These are phyloP conservation scores for Danio kyathit DNA, from an alignment of 2,797 vertebrate species.

Conservation along the genomic window DNA sequence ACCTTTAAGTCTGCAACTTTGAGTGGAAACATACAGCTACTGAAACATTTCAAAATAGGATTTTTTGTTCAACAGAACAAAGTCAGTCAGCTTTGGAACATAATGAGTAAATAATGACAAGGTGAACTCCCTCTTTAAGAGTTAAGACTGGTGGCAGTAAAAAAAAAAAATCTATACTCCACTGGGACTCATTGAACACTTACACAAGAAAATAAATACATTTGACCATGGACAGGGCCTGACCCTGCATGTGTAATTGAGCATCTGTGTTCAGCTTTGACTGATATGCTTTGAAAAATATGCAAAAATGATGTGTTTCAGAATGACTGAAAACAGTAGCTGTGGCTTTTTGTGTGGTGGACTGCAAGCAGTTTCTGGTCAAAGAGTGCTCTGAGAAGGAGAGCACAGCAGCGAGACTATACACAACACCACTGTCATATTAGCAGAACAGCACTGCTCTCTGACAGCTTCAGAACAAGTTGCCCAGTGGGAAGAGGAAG, in stretches of 20 bases:
- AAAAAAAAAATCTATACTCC: neutral
- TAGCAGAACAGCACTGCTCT: conserved; percentile 4
- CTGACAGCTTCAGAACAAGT: conserved; percentile 28
- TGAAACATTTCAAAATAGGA: too few relatives aligned
- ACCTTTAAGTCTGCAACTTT: too few relatives aligned
- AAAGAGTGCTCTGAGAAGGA: conserved; percentile 6
- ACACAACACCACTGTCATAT: neutral
- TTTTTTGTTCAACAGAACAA: neutral
- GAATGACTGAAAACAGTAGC: neutral
- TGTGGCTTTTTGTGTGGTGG: neutral
- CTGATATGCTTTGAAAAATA: neutral
- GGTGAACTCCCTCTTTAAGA: neutral
- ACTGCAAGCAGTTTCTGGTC: conserved; percentile 1
- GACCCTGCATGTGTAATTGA: neutral
- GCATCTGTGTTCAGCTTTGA: neutral
- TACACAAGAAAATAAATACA: neutral
- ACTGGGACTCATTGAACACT: neutral
- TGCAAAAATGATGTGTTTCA: neutral
- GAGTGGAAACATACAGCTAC: too few relatives aligned
- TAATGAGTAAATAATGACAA: neutral
- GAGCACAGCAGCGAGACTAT: conserved; percentile 11
- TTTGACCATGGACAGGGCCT: neutral
- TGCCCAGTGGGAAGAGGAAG: conserved; percentile 21
- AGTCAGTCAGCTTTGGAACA: neutral
- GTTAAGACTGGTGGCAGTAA: neutral